Evolutionary conservation across 2,888 invertebrate species (phyloP), one percentile per base, ranked within the genome.

Genomic region (Phragmatobia fuliginosa): DNA sequence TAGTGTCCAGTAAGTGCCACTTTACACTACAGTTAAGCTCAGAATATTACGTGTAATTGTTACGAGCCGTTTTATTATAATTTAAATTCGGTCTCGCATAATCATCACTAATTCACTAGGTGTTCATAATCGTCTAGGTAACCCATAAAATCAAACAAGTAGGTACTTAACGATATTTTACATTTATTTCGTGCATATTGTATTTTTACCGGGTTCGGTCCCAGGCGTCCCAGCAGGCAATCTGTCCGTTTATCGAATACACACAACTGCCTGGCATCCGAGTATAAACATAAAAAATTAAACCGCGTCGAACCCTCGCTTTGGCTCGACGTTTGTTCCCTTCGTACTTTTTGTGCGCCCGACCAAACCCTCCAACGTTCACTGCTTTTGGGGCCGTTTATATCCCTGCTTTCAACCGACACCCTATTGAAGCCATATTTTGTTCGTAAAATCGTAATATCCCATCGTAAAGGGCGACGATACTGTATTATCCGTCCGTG

Each of bases 301-400:
- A 91, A 88, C 87, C 85, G 80, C 83, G 73, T 33, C 84, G 83
- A 86, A 87, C 89, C 91, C 90, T 85, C 86, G 82, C 52, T 56
- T n/a, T 58, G 69, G 70, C 77, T 64, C 65, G 74, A 75, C 81
- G 72, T 80, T 85, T 80, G 84, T 86, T 88, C 91, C 91, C 91
- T 91, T 90, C 86, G 73, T 85, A 87, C 89, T 92, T 93, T 92
- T 92, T 93, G 90, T 90, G 80, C 81, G 82, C 72, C 81, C 63
- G 72, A 60, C 79, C 72, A 72, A 81, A 82, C 86, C 85, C 82
- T 82, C 84, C 74, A 82, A 75, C 83, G 83, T 79, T 86, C 85
- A 75, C 74, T 65, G 83, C 83, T 84, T 86, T 88, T 84, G 88
- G 87, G 86, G 81, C 84, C 82, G 84, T 59, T 75, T 77, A 71